Base-by-base conservation (phyloP, 2,888 invertebrate genomes). In the Drosophila affinis region DNA sequence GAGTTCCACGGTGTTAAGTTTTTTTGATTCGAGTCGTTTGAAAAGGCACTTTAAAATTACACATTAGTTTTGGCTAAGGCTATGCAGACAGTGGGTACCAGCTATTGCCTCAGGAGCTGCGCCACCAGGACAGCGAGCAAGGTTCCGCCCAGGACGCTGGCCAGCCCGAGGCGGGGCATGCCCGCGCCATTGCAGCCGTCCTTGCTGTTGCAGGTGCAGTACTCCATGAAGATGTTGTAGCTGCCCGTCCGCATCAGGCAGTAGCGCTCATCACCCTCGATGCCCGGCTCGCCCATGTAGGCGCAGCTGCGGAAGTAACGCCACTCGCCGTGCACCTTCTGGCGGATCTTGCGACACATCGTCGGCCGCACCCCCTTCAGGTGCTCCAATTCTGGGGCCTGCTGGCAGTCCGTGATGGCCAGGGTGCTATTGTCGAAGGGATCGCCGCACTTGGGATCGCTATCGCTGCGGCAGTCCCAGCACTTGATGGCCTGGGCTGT, bases 141-240 rank as follows among this genome's bases (percentile, higher is more conserved):
- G 3, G 81, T 83, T 45, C 78, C 77, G 9, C 72, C 9, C 5
- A 71, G 29, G 1, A 77, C 73, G 6, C 55, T 45, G 29, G 69
- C 0, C 18, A 57, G 53, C 68, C 74, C 90, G 0, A 93, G 92
- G 32, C 83, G 85, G 17, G 92, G 90, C 10, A 91, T 75, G 1
- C 93, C 91, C 0, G 95, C 95, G 3, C 94, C 92, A 91, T 98
- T 98, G 90, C 98, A 98, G 0, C 98, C 98, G 91, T 98, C 97
- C 92, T 98, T 98, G 87, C 96, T 97, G 85, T 96, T 96, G 70
- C 98, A 98, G 0, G 97, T 97, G 90, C 98, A 98, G 87, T 96
- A 97, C 92, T 98, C 98, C 93, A 97, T 95, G 91, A 98, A 98
- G 78, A 98, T 97, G 90, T 98, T 97, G 92, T 97, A 97, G 1